phyloP scores from a whole-genome alignment of 2,797 vertebrate genomes.

The Strix occidentalis region DNA sequence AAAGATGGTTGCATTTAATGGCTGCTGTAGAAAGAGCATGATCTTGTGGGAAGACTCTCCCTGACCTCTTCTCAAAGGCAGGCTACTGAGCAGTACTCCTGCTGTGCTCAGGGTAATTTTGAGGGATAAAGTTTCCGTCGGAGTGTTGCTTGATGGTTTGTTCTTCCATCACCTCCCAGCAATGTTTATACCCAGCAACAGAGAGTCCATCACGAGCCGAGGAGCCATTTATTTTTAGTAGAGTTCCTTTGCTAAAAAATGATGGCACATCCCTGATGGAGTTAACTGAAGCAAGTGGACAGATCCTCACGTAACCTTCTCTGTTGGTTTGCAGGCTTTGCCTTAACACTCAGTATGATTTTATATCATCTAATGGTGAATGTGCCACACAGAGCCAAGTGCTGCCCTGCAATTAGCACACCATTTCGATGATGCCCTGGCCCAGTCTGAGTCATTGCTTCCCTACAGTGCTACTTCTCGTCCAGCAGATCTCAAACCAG shows the following conservation, averaged over 20 bases:
- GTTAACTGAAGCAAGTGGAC: neutral
- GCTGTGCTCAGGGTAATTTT: slow-evolving; percentile 20
- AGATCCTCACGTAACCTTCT: neutral
- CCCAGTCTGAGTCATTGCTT: neutral
- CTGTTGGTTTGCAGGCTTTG: neutral
- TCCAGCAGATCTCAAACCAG: neutral
- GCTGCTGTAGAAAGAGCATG: neutral
- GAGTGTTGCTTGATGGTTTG: neutral
- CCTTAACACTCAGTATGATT: neutral
- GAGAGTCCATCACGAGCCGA: neutral
- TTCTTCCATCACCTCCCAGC: neutral
- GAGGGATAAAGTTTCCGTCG: neutral
- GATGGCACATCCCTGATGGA: neutral
- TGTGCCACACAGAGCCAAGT: rapidly evolving
- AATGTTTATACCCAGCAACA: neutral
- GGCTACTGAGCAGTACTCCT: neutral
- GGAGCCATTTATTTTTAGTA: neutral
- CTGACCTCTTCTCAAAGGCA: slow-evolving; percentile 1
- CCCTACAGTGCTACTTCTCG: neutral
- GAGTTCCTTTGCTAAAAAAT: neutral
- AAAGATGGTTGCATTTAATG: neutral
- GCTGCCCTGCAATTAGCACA: neutral
- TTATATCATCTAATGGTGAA: neutral
- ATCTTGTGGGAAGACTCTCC: neutral
- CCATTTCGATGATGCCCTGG: rapidly evolving